Evolutionary conservation across 2,113 vertebrate genomes (phyloP), one percentile per base, ranked within the genome.

Genomic region (Syngnathoides biaculeatus): DNA sequence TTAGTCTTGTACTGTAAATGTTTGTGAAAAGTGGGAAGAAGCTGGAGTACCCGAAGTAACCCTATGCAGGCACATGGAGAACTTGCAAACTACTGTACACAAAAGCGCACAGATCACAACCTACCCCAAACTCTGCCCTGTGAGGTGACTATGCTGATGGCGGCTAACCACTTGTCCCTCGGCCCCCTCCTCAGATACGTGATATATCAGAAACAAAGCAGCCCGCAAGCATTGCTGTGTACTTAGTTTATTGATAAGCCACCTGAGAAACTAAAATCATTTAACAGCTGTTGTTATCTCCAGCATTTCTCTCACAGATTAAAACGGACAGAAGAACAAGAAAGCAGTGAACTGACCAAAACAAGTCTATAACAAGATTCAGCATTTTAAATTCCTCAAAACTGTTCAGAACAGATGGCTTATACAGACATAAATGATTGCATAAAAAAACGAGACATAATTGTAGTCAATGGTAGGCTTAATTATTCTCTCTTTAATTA

Each of bases 371-470:
- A 48, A 70, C 45, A 22, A 58, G 75, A 62, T 43, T 39, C 65
- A 63, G 9, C 40, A 45, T 58, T 71, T 0, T 63, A 42, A 69
- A 69, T 64, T 2, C 69, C 71, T 65, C 43, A 62, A 14, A 43
- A 42, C 40, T 42, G 12, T 42, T 13, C 47, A 8, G 24, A 52
- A 52, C 20, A 22, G 50, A 52, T 22, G 19, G 20, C 50, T 52
- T 42, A 42, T 42, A 12, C 3, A 42, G 40, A 42, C 40, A n/a
- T 52, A 22, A 6, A 83, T 68, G 72, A 79, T 91, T 87, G 82
- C 77, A 87, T 89, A 77, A 75, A 75, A 80, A 73, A 42, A 78
- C 13, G 66, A 78, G 40, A 59, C 24, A 65, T 2, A 45, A 43
- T 43, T 15, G 8, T 50, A 63, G 63, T 27, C 67, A 74, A 20